Conservation (phyloP, 2,113 vertebrate species). For the Erythrolamprus reginae region DNA sequence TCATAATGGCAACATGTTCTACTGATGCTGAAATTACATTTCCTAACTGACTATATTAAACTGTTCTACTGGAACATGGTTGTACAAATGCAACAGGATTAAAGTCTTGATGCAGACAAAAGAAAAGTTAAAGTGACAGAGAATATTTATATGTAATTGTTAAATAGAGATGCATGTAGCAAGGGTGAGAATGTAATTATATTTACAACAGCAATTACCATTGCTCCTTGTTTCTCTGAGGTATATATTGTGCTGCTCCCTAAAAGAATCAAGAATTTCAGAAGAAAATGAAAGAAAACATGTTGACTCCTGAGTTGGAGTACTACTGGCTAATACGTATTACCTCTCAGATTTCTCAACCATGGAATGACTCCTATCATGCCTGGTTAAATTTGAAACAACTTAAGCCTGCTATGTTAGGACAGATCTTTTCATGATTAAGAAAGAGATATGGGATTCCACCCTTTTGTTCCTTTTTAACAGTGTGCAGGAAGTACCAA, state of each 20-base stretch:
- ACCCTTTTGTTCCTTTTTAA: neutral
- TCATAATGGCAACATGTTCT: conserved; percentile 42
- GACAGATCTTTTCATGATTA: neutral
- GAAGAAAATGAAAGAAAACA: neutral
- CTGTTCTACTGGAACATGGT: conserved; percentile 35
- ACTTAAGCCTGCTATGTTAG: neutral
- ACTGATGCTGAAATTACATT: conserved; percentile 41
- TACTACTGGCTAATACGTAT: neutral
- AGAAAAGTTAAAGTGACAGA: conserved; percentile 19
- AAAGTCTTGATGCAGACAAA: conserved; percentile 39
- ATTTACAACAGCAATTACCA: conserved; percentile 6
- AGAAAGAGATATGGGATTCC: neutral
- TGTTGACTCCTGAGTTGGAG: neutral
- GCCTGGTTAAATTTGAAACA: neutral
- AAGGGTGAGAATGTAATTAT: conserved; percentile 27
- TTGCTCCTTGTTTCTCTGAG: neutral
- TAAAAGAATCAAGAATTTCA: neutral
- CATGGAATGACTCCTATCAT: neutral
- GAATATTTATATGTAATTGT: conserved; percentile 43
- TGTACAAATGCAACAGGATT: conserved; percentile 43
- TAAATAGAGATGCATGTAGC: conserved; percentile 21
- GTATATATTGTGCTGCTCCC: neutral
- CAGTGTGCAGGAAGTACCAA: neutral
- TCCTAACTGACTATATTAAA: conserved; percentile 39
- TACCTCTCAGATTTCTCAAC: neutral